Conservation (phyloP, 2,888 invertebrate genomes). For the Drosophila silvestris region DNA sequence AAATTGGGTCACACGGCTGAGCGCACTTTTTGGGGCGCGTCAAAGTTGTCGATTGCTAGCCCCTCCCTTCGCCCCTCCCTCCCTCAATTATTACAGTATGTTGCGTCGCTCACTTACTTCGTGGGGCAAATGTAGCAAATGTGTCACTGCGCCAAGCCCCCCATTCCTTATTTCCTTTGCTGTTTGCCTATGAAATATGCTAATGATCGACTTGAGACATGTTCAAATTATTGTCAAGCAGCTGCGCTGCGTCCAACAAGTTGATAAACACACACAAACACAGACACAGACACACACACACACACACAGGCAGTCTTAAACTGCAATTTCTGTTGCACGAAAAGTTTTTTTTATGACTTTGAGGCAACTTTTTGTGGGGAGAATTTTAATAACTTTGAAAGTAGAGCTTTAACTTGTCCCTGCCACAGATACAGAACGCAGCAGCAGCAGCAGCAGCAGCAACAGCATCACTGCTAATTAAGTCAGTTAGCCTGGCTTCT, state of each 20-base stretch:
- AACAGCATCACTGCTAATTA: constrained; percentile 56
- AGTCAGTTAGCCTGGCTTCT: constrained; percentile 47
- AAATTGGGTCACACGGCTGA: constrained; percentile 79
- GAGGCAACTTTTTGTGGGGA: constrained; percentile 13
- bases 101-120: constrained; percentile 24
- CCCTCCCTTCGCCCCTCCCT: rapidly evolving
- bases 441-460: constrained; percentile 18
- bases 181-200: constrained; percentile 74
- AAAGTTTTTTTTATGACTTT: constrained; percentile 59
- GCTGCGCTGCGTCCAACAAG: constrained; percentile 58
- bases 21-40: constrained; percentile 74
- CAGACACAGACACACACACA: neutral
- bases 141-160: constrained; percentile 36
- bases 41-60: constrained; percentile 69
- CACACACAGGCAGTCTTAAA: constrained; percentile 17
- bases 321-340: constrained; percentile 49
- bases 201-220: constrained; percentile 82
- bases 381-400: constrained; percentile 5
- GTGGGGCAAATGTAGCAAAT: constrained; percentile 29
- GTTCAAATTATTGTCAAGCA: constrained; percentile 77
- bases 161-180: neutral
- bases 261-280: constrained; percentile 20
- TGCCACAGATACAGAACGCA: neutral
- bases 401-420: constrained; percentile 27
- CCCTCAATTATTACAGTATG: constrained; percentile 34